A percentile compares a stretch with the other conserved stretches of the same genome.
Evolutionary conservation across 2,888 invertebrate genomes (phyloP).

Genomic region (Hypomecis atomaria): DNA sequence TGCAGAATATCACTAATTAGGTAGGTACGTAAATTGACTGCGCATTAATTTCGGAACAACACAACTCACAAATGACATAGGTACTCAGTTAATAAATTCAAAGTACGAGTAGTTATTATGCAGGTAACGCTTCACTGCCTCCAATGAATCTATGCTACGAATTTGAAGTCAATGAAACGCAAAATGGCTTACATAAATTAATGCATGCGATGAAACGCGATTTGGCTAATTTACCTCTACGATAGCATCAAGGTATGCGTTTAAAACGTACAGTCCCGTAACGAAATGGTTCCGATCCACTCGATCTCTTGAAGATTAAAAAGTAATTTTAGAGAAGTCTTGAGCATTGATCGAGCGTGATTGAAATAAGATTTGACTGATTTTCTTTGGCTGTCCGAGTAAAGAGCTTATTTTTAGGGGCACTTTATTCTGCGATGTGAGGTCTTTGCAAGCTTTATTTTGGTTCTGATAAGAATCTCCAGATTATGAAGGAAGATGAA

Average conservation of each 20-base stretch:
- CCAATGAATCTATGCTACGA: conserved; percentile 8
- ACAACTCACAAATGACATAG: background rate
- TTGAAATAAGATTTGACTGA: background rate
- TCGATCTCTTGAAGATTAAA: background rate
- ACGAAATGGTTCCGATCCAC: conserved; percentile 1
- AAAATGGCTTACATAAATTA: conserved; percentile 17
- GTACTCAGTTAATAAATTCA: background rate
- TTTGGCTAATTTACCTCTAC: conserved; percentile 3
- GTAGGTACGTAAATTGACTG: too few relatives aligned
- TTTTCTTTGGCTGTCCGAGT: background rate
- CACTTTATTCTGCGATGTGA: too few relatives aligned
- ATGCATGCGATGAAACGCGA: conserved; percentile 20
- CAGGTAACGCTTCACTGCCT: conserved; percentile 6
- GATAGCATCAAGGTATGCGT: conserved; percentile 5
- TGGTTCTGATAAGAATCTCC: too few relatives aligned
- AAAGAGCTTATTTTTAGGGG: too few relatives aligned
- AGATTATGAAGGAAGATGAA: too few relatives aligned
- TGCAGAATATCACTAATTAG: too few relatives aligned
- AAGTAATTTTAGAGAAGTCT: background rate
- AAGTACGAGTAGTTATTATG: background rate
- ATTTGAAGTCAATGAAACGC: conserved; percentile 13
- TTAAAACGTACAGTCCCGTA: background rate
- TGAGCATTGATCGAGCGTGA: background rate
- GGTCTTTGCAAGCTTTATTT: too few relatives aligned
- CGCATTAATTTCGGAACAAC: background rate